A percentile compares a stretch with the other conserved stretches of the same genome.
phyloP scores from a whole-genome alignment of 2,113 vertebrate species.

The Romanogobio albipinnatus region DNA sequence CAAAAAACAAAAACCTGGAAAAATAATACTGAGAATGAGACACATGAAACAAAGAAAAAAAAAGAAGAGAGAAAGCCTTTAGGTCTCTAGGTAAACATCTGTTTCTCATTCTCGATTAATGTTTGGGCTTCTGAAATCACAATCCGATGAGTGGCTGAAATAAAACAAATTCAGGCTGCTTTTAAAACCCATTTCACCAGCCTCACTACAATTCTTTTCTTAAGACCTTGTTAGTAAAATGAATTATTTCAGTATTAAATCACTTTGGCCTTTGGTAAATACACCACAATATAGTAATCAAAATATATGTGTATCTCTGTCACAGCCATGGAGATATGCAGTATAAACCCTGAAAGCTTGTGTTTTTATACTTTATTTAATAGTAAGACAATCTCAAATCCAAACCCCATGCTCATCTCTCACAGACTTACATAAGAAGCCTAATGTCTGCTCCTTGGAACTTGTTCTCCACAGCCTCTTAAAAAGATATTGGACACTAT shows the following conservation, averaged over 20 bases:
- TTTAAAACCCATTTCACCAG: background rate
- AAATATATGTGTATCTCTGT: background rate
- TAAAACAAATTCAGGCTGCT: conserved; percentile 1
- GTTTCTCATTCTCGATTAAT: conserved; percentile 34
- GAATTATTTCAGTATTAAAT: background rate
- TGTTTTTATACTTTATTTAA: background rate
- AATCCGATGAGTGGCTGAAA: conserved; percentile 1
- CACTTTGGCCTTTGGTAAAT: background rate
- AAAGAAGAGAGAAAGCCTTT: background rate
- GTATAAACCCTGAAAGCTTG: background rate
- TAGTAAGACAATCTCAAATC: too few relatives aligned
- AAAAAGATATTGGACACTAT: background rate
- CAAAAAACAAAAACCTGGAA: conserved; percentile 14
- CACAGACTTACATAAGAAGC: background rate
- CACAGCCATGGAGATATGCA: background rate
- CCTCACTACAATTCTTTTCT: background rate
- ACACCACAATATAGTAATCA: too few relatives aligned
- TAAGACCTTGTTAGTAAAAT: background rate
- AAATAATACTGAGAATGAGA: conserved; percentile 13
- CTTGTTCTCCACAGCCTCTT: background rate
- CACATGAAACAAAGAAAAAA: background rate
- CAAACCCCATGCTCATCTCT: background rate
- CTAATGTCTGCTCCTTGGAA: background rate
- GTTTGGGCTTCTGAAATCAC: conserved; percentile 26
- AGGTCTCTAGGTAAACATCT: conserved; percentile 45